Evolutionary conservation across 2,888 invertebrate species (phyloP).

Genomic region (Lamproptera curius): DNA sequence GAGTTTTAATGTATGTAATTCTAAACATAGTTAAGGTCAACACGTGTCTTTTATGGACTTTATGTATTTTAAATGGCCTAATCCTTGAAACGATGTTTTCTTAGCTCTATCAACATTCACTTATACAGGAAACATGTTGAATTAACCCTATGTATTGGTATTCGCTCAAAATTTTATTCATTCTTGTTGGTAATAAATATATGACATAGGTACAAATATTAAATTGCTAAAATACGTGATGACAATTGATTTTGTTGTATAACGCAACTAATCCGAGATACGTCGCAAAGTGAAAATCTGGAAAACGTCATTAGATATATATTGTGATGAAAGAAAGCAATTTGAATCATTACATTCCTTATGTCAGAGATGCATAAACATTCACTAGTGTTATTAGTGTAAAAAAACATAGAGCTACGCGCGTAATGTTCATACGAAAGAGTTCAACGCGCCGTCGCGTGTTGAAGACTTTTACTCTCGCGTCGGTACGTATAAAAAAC

Average conservation of each 20-base stretch:
- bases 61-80: not conserved
- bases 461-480: slow-evolving; percentile 18
- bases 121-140: slow-evolving; percentile 3
- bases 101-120: slow-evolving; percentile 12
- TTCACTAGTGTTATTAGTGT: slow-evolving; percentile 2
- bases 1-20: too few relatives aligned
- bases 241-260: too few relatives aligned
- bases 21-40: not conserved
- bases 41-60: not conserved
- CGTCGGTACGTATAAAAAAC: slow-evolving; percentile 9
- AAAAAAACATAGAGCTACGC: slow-evolving; percentile 7
- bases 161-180: too few relatives aligned
- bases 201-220: too few relatives aligned
- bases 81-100: slow-evolving; percentile 13
- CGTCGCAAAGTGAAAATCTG: not conserved
- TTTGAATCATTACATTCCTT: slow-evolving; percentile 2
- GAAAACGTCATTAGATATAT: not conserved
- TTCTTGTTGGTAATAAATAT: too few relatives aligned
- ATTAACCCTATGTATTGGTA: too few relatives aligned
- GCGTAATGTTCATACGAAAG: slow-evolving; percentile 15
- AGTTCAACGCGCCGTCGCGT: slow-evolving; percentile 20
- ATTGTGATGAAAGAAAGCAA: not conserved
- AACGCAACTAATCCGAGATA: slow-evolving; percentile 6
- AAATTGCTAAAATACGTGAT: too few relatives aligned
- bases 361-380: slow-evolving; percentile 5